A percentile compares a stretch with the other conserved stretches of the same genome.
Conservation (phyloP, 1,140 invertebrate genomes). For the Chrysomallon squamiferum region DNA sequence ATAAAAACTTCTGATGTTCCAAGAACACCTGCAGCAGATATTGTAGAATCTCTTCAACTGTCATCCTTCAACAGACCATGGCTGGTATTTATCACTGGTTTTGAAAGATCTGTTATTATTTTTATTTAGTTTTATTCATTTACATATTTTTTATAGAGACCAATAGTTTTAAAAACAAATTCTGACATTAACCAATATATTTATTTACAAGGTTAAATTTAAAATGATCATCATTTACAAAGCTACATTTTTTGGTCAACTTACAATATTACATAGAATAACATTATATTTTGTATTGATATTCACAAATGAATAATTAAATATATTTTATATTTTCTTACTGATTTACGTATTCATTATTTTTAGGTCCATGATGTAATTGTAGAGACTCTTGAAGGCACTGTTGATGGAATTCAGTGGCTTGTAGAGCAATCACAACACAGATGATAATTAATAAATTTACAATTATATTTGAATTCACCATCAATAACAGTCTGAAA, state of each 20-base stretch:
- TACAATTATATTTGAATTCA: no score
- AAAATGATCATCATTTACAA: background rate
- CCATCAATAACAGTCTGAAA: no score
- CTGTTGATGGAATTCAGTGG: conserved; percentile 48
- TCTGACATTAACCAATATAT: background rate
- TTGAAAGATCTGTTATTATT: background rate
- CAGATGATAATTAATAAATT: conserved; percentile 25
- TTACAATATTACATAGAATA: background rate
- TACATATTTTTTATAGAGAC: no score
- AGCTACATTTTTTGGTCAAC: background rate
- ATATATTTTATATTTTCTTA: no score
- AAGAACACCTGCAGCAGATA: conserved; percentile 40
- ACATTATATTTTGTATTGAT: background rate
- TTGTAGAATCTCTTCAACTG: conserved; percentile 39
- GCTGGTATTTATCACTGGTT: conserved; percentile 36
- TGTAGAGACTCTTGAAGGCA: conserved; percentile 37
- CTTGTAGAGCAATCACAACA: conserved; percentile 47
- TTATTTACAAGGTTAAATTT: background rate
- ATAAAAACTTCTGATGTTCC: conserved; percentile 16
- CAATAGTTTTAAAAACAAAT: background rate
- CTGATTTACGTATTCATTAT: conserved; percentile 4
- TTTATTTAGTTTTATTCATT: no score
- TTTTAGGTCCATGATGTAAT: conserved; percentile 49
- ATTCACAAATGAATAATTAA: background rate
- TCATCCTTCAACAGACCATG: conserved; percentile 45